Evolutionary conservation across 2,888 invertebrate species (phyloP), one percentile per base, ranked within the genome.

Genomic region (Criorhina ranunculi): DNA sequence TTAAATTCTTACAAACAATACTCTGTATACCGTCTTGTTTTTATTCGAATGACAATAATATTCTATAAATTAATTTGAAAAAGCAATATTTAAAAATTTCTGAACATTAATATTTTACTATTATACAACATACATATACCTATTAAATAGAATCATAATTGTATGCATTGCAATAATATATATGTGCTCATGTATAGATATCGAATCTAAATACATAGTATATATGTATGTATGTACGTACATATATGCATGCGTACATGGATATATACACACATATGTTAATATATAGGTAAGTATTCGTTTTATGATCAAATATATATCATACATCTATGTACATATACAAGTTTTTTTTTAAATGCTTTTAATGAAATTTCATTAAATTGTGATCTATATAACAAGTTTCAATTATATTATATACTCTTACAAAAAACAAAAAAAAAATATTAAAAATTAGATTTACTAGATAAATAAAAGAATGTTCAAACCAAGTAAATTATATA

Each of bases 381-480:
- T 78, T 78, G 77, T 78, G 77, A 78, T 78, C 55, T 69, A 69
- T 42, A 69, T 62, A 62, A 62, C 69, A 77, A 60, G 69, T 70
- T 77, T 77, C 60, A 62, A 69, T 78, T 78, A 69, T 44, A 69
- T 78, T 62, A 62, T 62, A 70, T 62, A 60, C 37, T 53, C 77
- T 1, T 66, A 69, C 24, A 24, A 24, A 3, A 24, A 3, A 24
- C 2, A 24, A 24, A 24, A 24, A 1, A 59, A 60, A 77, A 17
- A 42, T 44, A 24, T n/a, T n/a, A n/a, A n/a, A 33, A 67, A n/a
- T 15, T 60, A 44, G 8, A 51, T 5, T 53, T 51, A 49, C 60
- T 24, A 44, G 24, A 69, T 4, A 59, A 17, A 9, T 17, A 55
- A 64, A 44, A 46, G 17, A 11, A 31, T 24, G 29, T 57, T 57